Evolutionary conservation across 2,113 vertebrate species (phyloP).

Genomic region (Malurus alboscapulatus): DNA sequence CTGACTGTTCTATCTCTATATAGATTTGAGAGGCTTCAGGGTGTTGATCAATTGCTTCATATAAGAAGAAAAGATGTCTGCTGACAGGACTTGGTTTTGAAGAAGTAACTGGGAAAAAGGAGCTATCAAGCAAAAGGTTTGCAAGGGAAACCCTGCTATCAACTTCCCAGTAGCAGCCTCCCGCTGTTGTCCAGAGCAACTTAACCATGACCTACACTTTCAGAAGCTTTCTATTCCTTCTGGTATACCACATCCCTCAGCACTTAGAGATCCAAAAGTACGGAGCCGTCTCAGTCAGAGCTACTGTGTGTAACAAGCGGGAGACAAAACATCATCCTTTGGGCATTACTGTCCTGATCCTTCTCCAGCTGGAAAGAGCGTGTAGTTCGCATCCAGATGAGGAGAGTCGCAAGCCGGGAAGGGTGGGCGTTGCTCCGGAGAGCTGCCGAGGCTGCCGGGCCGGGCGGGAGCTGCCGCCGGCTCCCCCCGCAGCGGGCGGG

Average conservation of each 20-base stretch:
- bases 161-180: neutral
- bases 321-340: neutral
- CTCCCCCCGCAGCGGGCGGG: neutral
- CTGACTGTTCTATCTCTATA: neutral
- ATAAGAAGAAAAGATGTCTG: neutral
- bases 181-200: neutral
- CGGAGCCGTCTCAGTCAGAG: neutral
- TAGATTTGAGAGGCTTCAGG: neutral
- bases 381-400: accelerated
- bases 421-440: accelerated
- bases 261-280: neutral
- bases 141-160: neutral
- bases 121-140: neutral
- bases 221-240: neutral
- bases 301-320: accelerated
- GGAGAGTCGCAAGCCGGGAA: too few species aligned
- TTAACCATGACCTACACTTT: neutral
- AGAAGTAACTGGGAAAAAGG: neutral
- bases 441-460: neutral
- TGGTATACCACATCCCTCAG: neutral
- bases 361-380: neutral
- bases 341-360: too few species aligned
- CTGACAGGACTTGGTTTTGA: neutral
- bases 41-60: neutral
- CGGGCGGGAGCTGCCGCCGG: neutral